Percentiles rank a stretch among this genome's conserved stretches.
phyloP scores from a whole-genome alignment of 23 tunicate species.

The Trididemnum nubilum region DNA sequence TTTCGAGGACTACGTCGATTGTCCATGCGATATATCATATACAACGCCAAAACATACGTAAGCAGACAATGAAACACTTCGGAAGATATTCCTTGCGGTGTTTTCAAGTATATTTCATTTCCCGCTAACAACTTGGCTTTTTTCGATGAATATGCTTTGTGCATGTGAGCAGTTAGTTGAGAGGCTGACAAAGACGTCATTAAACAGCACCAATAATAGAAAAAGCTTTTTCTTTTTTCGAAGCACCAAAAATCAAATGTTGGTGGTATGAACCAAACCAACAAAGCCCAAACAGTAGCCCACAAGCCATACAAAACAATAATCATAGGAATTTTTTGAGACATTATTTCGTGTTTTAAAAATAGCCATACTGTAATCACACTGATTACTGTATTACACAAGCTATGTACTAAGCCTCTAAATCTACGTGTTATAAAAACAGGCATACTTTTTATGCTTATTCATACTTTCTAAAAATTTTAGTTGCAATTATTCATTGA shows the following conservation, averaged over 20 bases:
- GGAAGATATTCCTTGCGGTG: neutral
- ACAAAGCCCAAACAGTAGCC: neutral
- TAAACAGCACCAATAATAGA: neutral
- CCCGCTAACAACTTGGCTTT: neutral
- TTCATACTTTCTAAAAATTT: no score
- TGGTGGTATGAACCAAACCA: neutral
- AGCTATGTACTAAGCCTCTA: no score
- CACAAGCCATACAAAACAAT: neutral
- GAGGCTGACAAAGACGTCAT: neutral
- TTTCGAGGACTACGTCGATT: neutral
- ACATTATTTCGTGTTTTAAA: neutral
- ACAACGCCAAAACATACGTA: neutral
- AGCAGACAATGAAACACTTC: neutral
- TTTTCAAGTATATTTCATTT: neutral
- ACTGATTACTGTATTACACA: no score
- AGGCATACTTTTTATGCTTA: no score
- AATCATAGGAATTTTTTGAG: neutral
- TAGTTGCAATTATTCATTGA: no score
- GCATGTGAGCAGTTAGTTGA: neutral
- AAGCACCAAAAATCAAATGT: neutral
- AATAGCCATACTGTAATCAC: no score
- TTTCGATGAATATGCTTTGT: neutral
- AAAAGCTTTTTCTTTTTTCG: neutral
- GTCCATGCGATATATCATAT: neutral
- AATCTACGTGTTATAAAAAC: no score